A percentile compares a stretch with the other conserved stretches of the same genome.
Evolutionary conservation across 2,797 vertebrate species (phyloP).

Genomic region (Lagorchestes hirsutus): DNA sequence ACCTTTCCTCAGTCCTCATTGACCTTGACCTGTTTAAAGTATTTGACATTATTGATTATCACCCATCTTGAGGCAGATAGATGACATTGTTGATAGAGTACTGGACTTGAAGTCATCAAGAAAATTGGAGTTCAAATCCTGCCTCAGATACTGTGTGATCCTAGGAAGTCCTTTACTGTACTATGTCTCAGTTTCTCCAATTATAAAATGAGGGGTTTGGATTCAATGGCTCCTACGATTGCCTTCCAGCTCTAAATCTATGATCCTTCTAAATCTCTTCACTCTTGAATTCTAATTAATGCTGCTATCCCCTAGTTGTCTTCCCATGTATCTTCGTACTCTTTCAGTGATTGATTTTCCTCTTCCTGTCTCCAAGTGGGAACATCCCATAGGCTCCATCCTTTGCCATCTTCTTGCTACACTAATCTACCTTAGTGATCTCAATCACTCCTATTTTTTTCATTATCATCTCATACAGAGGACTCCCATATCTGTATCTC

Average conservation of each 20-base stretch:
- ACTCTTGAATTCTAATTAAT: not conserved
- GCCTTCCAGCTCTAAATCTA: not conserved
- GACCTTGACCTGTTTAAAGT: not conserved
- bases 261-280: not conserved
- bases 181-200: not conserved
- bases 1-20: not conserved
- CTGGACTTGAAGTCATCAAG: not conserved
- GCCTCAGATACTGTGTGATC: not conserved
- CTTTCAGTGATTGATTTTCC: not conserved
- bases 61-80: not conserved
- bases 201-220: not conserved
- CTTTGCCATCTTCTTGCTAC: not conserved
- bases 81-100: not conserved
- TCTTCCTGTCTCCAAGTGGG: not conserved
- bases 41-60: not conserved
- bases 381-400: not conserved
- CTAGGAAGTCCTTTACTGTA: not conserved
- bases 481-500: not conserved
- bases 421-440: not conserved
- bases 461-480: not conserved
- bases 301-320: not conserved
- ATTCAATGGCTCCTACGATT: not conserved
- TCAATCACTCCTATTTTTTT: not conserved
- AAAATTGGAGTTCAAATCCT: not conserved
- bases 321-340: not conserved